Evolutionary conservation across 2,797 vertebrate species (phyloP).

Genomic region (Sparus aurata): DNA sequence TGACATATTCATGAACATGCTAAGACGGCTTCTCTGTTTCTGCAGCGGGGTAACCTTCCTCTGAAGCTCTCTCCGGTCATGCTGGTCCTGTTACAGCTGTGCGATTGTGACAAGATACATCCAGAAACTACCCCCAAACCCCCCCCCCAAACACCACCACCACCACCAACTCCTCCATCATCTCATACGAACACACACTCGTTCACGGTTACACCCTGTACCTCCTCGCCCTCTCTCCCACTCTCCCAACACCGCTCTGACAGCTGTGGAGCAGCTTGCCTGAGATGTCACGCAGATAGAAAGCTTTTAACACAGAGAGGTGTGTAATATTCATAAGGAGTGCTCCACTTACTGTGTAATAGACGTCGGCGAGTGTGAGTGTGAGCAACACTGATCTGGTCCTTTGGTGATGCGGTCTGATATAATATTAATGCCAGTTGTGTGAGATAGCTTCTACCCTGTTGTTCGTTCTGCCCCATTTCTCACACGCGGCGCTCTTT

Average conservation of each 20-base stretch:
- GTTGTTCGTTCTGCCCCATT: conserved; percentile 75
- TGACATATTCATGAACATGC: conserved; percentile 50
- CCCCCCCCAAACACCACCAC: too few relatives aligned
- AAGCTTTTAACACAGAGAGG: conserved; percentile 75
- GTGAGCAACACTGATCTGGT: conserved; percentile 72
- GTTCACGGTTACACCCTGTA: conserved; percentile 37
- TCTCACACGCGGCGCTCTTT: conserved; percentile 52
- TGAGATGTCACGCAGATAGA: conserved; percentile 57
- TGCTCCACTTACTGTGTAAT: conserved; percentile 68
- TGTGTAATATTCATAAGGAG: conserved; percentile 81
- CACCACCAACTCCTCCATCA: neutral
- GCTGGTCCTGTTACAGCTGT: conserved; percentile 36
- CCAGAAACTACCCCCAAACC: conserved; percentile 1
- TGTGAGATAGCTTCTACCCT: conserved; percentile 66
- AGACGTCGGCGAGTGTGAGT: conserved; percentile 56
- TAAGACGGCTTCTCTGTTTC: conserved; percentile 19
- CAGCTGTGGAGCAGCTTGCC: conserved; percentile 70
- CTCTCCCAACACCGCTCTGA: conserved; percentile 52
- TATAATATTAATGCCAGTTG: conserved; percentile 78
- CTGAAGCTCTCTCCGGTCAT: conserved; percentile 4
- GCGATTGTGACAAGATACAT: conserved; percentile 40
- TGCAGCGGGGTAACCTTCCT: neutral
- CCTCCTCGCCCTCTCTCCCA: conserved; percentile 34
- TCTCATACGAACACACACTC: conserved; percentile 5
- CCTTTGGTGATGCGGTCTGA: conserved; percentile 63